Base-by-base conservation (phyloP, 1,140 invertebrate species). In the Schlechtendalia chinensis region DNA sequence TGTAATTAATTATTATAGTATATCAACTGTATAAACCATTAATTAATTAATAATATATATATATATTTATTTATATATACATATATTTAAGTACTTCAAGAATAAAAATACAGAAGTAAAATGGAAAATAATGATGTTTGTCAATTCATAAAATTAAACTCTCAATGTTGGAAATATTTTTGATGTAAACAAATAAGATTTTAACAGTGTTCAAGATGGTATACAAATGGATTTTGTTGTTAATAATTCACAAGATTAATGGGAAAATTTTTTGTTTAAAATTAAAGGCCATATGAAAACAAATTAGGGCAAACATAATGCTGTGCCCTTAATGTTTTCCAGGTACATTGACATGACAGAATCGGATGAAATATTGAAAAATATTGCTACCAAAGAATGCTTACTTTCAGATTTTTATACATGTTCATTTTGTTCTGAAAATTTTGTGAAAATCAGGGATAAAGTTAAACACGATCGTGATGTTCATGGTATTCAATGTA, bases 201-300 rank as follows among this genome's bases (percentile, higher is more conserved):
- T 81, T 58, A 71, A 45, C 63, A 81, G 59, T 71, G 71, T 58
- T 81, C 67, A 72, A 74, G 59, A 72, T 81, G 67, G 81, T 72
- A 74, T 58, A 72, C 67, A 58, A 81, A 74, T 72, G 54, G 58
- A 71, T 74, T 61, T 58, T 58, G 6, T 75, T 63, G 47, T 81
- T 81, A 27, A 45, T 22, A 71, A 29, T n/a, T 54, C 50, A 54
- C 17, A 3, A 19, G 50, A 72, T 27, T 22, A 19, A 53, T 53
- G 17, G n/a, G 22, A 69, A 47, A 69, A 47, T 72, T 45, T 72
- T 72, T 29, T 54, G 27, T 63, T 32, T 63, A 32, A 29, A 32
- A 63, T 27, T 53, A 72, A 54, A 27, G 69, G 27, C 50, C 50
- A 22, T 69, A n/a, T 72, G 69, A 72, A 72, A 72, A 72, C 27